A percentile compares a stretch with the other conserved stretches of the same genome.
These are phyloP conservation scores for Caenorhabditis drosophilae DNA, from an alignment of 2,888 invertebrate genomes.

Conservation along the genomic window DNA sequence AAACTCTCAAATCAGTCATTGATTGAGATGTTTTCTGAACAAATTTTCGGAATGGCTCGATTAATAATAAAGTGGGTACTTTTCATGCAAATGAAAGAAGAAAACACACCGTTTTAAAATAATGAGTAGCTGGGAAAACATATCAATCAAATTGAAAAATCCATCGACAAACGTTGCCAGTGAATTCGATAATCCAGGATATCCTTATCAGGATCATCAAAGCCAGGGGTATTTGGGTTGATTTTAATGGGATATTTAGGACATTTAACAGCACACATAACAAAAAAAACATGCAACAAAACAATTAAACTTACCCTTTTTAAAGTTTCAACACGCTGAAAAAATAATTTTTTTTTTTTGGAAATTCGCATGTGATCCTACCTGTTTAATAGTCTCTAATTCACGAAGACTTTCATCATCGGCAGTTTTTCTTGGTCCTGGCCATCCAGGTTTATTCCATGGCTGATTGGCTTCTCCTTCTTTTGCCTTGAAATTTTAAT, in stretches of 20 bases:
- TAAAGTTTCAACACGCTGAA: slow-evolving; percentile 63
- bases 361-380: not conserved
- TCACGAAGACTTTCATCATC: slow-evolving; percentile 63
- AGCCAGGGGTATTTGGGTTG: slow-evolving; percentile 1
- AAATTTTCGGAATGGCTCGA: too few relatives aligned
- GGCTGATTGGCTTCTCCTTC: slow-evolving; percentile 68
- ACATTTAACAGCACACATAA: slow-evolving; percentile 9
- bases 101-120: not conserved
- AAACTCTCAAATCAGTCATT: slow-evolving; percentile 25
- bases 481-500: slow-evolving; percentile 38
- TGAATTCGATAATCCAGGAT: too few relatives aligned
- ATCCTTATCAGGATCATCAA: too few relatives aligned
- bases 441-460: slow-evolving; percentile 69
- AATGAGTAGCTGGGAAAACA: not conserved
- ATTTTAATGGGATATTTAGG: slow-evolving; percentile 4
- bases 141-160: not conserved
- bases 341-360: not conserved
- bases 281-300: slow-evolving; percentile 11
- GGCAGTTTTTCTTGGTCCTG: slow-evolving; percentile 56
- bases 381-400: slow-evolving; percentile 63
- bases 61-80: too few relatives aligned
- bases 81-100: too few relatives aligned
- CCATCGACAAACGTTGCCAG: too few relatives aligned
- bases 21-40: slow-evolving; percentile 38
- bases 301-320: slow-evolving; percentile 58